phyloP scores from a whole-genome alignment of 2,797 vertebrate genomes.

The Malurus leucopterus region DNA sequence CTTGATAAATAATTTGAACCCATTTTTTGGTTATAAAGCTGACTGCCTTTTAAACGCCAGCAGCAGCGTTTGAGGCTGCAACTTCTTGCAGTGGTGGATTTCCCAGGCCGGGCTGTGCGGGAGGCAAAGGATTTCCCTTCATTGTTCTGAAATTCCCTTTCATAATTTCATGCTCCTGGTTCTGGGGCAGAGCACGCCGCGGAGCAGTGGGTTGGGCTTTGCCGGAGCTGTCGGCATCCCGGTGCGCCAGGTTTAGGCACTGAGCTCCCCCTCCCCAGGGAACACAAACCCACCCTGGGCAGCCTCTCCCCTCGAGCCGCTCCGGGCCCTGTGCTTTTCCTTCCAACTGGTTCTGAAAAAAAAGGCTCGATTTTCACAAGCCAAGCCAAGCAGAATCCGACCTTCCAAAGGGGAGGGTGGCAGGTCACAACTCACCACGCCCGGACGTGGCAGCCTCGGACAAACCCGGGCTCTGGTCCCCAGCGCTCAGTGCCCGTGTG shows the following conservation, averaged over 20 bases:
- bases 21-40: neutral
- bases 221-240: neutral
- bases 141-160: conserved; percentile 57
- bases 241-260: accelerated
- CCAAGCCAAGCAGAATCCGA: neutral
- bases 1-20: neutral
- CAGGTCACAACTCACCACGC: neutral
- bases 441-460: neutral
- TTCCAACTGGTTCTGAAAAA: neutral
- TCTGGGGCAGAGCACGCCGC: neutral
- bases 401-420: neutral
- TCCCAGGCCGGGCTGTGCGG: conserved; percentile 12
- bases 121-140: conserved; percentile 56
- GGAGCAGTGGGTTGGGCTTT: neutral
- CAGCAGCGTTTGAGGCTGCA: neutral
- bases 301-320: accelerated
- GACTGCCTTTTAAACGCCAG: neutral
- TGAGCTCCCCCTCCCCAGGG: neutral
- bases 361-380: neutral
- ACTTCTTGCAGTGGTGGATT: neutral
- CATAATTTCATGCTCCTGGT: neutral
- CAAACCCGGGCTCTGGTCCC: accelerated
- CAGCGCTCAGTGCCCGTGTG: accelerated
- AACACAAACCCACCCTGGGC: accelerated
- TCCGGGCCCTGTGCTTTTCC: neutral